Conservation (phyloP, 2,888 invertebrate genomes). For the Spodoptera littoralis region DNA sequence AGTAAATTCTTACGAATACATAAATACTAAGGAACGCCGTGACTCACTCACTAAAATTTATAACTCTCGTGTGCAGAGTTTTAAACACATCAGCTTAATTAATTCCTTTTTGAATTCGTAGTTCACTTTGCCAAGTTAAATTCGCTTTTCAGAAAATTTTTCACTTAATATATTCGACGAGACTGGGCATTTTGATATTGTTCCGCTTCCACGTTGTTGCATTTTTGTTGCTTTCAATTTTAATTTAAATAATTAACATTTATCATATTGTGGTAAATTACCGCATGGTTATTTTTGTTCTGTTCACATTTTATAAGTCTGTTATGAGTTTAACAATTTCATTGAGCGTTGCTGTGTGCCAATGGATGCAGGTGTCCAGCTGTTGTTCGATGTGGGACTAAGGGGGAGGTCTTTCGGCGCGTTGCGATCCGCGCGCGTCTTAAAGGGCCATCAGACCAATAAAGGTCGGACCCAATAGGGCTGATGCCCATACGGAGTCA, state of each 20-base stretch:
- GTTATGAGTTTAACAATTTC: neutral
- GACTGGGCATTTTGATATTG: conserved; percentile 46
- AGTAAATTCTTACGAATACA: conserved; percentile 70
- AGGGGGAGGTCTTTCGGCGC: too few relatives aligned
- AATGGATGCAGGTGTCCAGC: too few relatives aligned
- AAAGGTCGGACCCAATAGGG: too few relatives aligned
- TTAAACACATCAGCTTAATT: conserved; percentile 77
- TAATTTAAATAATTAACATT: conserved; percentile 33
- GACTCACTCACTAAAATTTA: conserved; percentile 73
- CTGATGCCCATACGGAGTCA: too few relatives aligned
- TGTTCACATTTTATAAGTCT: neutral
- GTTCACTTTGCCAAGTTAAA: conserved; percentile 65
- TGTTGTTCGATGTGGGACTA: too few relatives aligned
- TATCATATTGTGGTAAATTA: conserved; percentile 27
- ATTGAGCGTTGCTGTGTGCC: too few relatives aligned
- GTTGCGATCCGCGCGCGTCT: too few relatives aligned
- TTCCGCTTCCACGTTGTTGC: conserved; percentile 29
- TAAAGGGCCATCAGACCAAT: too few relatives aligned
- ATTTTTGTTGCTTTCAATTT: conserved; percentile 22
- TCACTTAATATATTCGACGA: conserved; percentile 46
- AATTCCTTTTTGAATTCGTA: conserved; percentile 74
- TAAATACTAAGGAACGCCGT: conserved; percentile 66
- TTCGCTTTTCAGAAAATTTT: conserved; percentile 43
- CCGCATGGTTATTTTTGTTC: conserved; percentile 5
- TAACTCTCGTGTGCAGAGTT: conserved; percentile 73